These are phyloP conservation scores for Caradrina kadenii DNA, from an alignment of 2,888 invertebrate species.

Conservation along the genomic window DNA sequence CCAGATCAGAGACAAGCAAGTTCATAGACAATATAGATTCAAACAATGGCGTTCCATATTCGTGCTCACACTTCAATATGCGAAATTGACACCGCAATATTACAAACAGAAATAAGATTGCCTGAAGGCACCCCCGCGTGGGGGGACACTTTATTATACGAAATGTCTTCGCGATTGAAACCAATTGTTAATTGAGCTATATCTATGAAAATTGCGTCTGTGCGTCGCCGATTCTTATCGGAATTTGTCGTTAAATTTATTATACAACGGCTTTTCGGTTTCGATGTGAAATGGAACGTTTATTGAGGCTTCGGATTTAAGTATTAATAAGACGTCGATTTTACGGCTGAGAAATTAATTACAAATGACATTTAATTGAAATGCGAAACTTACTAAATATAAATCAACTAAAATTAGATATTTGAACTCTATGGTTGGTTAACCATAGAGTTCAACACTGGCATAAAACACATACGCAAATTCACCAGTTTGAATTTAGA, in stretches of 20 bases:
- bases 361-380: slow-evolving; percentile 55
- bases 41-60: slow-evolving; percentile 82
- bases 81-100: slow-evolving; percentile 90
- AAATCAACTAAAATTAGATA: slow-evolving; percentile 3
- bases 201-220: slow-evolving; percentile 90
- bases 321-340: slow-evolving; percentile 70
- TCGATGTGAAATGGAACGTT: slow-evolving; percentile 78
- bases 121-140: slow-evolving; percentile 79
- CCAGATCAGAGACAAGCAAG: slow-evolving; percentile 76
- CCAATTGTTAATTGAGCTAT: slow-evolving; percentile 91
- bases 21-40: slow-evolving; percentile 84
- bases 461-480: slow-evolving; percentile 47
- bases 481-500: slow-evolving; percentile 62
- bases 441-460: slow-evolving; percentile 33
- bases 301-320: slow-evolving; percentile 75
- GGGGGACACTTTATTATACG: slow-evolving; percentile 87
- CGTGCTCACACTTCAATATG: slow-evolving; percentile 88
- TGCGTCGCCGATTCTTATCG: slow-evolving; percentile 88
- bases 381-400: slow-evolving; percentile 3
- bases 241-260: slow-evolving; percentile 88
- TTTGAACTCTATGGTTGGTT: slow-evolving; percentile 24
- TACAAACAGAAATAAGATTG: slow-evolving; percentile 90
- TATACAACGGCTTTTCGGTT: slow-evolving; percentile 80
- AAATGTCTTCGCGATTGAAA: slow-evolving; percentile 90
- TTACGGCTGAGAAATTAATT: slow-evolving; percentile 61